Evolutionary conservation across 2,113 vertebrate species (phyloP).

Genomic region (Theropithecus gelada): DNA sequence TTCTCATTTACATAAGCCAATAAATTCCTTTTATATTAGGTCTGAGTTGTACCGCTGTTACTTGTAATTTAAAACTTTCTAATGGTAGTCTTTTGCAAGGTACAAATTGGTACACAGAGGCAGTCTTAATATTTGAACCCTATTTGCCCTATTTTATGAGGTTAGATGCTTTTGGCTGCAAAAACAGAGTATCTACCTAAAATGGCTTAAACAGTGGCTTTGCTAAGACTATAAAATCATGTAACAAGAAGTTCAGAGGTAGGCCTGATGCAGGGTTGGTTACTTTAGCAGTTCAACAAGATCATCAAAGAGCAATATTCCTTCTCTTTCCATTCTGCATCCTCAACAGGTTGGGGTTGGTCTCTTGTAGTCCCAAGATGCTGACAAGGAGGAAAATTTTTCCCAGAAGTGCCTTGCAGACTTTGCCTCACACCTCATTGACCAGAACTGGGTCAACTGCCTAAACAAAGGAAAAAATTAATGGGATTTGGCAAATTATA

Average conservation of each 20-base stretch:
- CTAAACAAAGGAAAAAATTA: background rate
- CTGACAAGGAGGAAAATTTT: background rate
- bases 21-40: conserved; percentile 14
- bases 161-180: background rate
- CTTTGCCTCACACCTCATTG: background rate
- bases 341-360: background rate
- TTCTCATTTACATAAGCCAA: background rate
- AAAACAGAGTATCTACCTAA: background rate
- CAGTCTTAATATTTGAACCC: background rate
- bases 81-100: background rate
- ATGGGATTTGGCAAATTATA: background rate
- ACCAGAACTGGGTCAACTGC: background rate
- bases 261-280: background rate
- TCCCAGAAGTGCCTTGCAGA: background rate
- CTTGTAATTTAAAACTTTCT: background rate
- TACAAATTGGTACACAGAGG: background rate
- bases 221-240: background rate
- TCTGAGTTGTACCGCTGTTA: background rate
- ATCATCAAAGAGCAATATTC: background rate
- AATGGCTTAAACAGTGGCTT: background rate
- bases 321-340: background rate
- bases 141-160: background rate
- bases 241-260: background rate
- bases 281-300: background rate
- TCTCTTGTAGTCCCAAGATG: background rate